These are phyloP conservation scores for Aporrectodea caliginosa DNA, from an alignment of 1,140 invertebrate species.

Conservation along the genomic window DNA sequence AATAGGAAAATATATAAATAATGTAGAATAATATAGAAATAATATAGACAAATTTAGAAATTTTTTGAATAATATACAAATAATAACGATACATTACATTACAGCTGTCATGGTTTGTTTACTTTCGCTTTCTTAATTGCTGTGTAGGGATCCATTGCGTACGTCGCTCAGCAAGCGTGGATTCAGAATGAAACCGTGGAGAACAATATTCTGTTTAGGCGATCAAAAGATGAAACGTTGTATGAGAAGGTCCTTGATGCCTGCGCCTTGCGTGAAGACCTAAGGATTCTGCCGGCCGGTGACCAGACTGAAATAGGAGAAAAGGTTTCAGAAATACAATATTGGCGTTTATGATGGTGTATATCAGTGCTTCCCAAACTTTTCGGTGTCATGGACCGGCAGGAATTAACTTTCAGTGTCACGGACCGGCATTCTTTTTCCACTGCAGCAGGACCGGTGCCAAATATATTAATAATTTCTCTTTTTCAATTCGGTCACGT, in stretches of 20 bases:
- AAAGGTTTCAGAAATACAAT: conserved; percentile 39
- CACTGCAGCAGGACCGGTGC: too few species aligned
- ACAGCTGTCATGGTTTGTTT: not conserved
- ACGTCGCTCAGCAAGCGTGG: conserved; percentile 76
- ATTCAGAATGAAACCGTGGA: conserved; percentile 70
- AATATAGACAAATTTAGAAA: too few species aligned
- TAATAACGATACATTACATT: not conserved
- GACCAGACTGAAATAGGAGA: conserved; percentile 62
- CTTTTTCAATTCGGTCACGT: too few species aligned
- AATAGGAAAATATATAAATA: not conserved
- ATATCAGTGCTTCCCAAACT: too few species aligned
- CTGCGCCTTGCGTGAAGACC: conserved; percentile 64
- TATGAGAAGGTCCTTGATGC: conserved; percentile 59
- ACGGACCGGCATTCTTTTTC: too few species aligned
- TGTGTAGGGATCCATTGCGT: conserved; percentile 56
- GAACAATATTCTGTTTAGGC: conserved; percentile 74
- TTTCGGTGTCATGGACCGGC: too few species aligned
- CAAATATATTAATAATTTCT: too few species aligned
- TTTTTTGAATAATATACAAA: not conserved
- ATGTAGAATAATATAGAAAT: not conserved
- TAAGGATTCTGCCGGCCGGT: conserved; percentile 65
- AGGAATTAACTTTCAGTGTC: too few species aligned
- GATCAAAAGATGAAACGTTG: conserved; percentile 55
- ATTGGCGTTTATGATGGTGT: not conserved
- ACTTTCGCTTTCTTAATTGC: conserved; percentile 1